Evolutionary conservation across 2,113 vertebrate genomes (phyloP).

Genomic region (Camelus dromedarius): DNA sequence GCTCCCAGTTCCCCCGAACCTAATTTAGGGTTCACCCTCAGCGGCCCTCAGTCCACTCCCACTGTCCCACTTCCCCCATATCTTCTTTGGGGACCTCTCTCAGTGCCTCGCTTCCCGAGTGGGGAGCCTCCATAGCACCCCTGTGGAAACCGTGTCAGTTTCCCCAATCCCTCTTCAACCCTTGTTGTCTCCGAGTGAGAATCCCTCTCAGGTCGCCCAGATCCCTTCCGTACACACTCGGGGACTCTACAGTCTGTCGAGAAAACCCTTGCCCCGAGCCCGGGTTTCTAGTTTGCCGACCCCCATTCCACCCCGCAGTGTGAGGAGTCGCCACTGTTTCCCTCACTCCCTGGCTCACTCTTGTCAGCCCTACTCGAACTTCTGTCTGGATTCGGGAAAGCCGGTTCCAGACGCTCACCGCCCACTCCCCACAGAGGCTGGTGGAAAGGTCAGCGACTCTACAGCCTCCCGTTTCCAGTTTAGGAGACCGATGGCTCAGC

Average conservation of each 20-base stretch:
- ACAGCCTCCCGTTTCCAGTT: neutral
- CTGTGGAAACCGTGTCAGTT: neutral
- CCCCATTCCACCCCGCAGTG: neutral
- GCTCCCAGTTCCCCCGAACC: neutral
- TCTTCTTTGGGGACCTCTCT: neutral
- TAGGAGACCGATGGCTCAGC: neutral
- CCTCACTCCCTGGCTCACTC: neutral
- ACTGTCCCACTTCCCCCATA: neutral
- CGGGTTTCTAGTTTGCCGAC: neutral
- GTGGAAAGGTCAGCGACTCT: neutral
- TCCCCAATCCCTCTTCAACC: neutral
- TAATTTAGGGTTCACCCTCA: neutral
- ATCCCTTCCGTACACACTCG: neutral
- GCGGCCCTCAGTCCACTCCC: neutral
- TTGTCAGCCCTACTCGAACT: neutral
- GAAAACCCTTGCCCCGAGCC: neutral
- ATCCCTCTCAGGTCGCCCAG: neutral
- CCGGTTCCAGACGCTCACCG: neutral
- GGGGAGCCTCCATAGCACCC: constrained; percentile 21
- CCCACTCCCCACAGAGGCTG: neutral
- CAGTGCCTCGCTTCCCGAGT: neutral
- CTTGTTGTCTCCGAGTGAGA: neutral
- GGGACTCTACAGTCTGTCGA: neutral
- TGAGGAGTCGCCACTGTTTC: neutral
- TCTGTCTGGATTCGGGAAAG: neutral